Percentiles rank a stretch among this genome's conserved stretches.
Conservation (phyloP, 2,888 invertebrate genomes). For the Melanophora roralis region DNA sequence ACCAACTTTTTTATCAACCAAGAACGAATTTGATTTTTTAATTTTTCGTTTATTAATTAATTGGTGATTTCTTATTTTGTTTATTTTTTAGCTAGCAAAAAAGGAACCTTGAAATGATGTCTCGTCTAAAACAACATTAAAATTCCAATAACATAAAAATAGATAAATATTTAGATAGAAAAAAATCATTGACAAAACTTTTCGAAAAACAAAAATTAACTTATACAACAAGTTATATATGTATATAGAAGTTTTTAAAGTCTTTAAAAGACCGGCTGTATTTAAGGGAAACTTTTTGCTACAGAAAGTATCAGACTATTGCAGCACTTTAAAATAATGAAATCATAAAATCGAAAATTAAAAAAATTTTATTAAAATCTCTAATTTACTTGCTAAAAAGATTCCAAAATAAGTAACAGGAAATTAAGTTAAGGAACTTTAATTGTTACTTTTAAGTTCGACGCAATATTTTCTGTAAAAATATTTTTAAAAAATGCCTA, state of each 20-base stretch:
- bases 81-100: background rate
- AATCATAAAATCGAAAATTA: background rate
- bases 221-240: background rate
- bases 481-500: no score
- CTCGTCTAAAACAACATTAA: conserved; percentile 13
- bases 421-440: no score
- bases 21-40: conserved; percentile 12
- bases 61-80: conserved; percentile 35
- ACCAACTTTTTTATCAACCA: no score
- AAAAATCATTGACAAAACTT: conserved; percentile 7
- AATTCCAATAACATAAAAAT: background rate
- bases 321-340: background rate
- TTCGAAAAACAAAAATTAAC: conserved; percentile 22
- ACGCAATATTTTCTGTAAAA: no score
- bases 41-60: background rate
- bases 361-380: no score
- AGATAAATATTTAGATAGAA: background rate
- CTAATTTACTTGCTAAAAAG: no score
- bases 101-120: conserved; percentile 50
- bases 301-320: no score
- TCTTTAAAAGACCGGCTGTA: background rate
- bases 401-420: no score
- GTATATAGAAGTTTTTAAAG: background rate
- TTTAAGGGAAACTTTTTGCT: background rate
- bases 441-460: no score